Percentiles rank a stretch among this genome's conserved stretches.
These are phyloP conservation scores for Julus scanicus DNA, from an alignment of 2,888 invertebrate genomes.

Conservation along the genomic window DNA sequence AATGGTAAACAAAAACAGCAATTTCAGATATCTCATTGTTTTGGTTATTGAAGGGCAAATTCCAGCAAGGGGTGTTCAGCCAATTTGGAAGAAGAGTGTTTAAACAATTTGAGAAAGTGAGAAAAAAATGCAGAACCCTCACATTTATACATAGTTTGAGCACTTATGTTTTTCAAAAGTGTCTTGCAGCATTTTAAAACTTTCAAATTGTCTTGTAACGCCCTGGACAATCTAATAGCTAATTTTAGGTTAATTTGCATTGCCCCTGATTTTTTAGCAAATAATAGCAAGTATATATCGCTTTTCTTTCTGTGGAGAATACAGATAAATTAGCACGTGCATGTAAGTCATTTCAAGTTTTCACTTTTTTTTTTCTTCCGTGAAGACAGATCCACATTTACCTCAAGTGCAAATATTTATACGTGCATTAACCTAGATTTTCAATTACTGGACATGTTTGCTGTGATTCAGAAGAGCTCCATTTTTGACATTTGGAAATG, in stretches of 20 bases:
- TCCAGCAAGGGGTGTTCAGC: not conserved
- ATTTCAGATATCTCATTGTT: not conserved
- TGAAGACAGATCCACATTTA: not conserved
- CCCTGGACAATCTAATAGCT: not conserved
- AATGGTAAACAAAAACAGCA: not conserved
- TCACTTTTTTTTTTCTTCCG: not conserved
- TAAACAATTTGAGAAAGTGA: not conserved
- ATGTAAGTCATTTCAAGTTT: not conserved
- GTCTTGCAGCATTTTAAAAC: not conserved
- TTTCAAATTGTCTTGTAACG: not conserved
- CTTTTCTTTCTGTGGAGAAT: not conserved
- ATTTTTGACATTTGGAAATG: not conserved
- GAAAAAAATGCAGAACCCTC: not conserved
- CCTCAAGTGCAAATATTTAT: not conserved
- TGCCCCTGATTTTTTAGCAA: not conserved
- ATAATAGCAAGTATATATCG: not conserved
- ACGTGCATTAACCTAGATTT: constrained; percentile 26
- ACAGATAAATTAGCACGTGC: not conserved
- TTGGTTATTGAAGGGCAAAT: not conserved
- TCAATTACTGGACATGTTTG: not conserved
- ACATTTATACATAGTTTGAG: not conserved
- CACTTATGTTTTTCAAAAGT: not conserved
- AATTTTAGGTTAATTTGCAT: not conserved
- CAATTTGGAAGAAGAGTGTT: not conserved
- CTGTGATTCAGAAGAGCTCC: not conserved